These are phyloP conservation scores for Meriones psammophilus DNA, from an alignment of 2,797 vertebrate genomes.

Conservation along the genomic window DNA sequence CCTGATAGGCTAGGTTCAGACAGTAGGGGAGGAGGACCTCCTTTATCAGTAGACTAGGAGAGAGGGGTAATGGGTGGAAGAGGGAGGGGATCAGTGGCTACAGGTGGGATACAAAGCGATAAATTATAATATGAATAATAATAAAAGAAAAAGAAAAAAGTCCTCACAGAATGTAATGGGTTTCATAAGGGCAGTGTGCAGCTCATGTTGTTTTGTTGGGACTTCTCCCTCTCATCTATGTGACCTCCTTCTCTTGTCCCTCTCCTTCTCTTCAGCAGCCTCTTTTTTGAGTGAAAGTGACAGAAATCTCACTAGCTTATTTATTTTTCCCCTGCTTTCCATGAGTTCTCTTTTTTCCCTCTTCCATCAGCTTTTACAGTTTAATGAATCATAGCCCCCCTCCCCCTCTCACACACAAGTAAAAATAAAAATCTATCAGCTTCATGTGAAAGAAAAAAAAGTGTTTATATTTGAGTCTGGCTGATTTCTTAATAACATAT, in stretches of 20 bases:
- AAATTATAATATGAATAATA: too few species aligned
- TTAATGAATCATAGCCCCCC: neutral
- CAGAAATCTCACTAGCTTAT: neutral
- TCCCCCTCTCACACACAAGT: neutral
- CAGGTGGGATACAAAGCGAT: too few species aligned
- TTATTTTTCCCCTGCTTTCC: neutral
- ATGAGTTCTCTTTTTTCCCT: neutral
- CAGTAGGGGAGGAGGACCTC: too few species aligned
- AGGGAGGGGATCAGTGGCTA: too few species aligned
- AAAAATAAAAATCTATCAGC: neutral
- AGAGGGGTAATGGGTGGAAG: too few species aligned
- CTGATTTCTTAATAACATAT: neutral
- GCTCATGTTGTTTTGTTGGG: neutral
- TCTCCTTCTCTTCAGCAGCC: neutral
- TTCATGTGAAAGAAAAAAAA: neutral
- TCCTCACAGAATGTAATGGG: neutral
- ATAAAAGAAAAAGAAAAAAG: neutral
- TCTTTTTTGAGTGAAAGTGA: neutral
- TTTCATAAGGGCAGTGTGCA: neutral
- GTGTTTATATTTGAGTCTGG: neutral
- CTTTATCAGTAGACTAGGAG: too few species aligned
- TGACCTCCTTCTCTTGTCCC: neutral
- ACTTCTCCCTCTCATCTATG: neutral
- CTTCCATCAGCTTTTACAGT: neutral
- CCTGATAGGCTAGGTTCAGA: too few species aligned